Conservation (phyloP, 2,888 invertebrate genomes). For the Masnerella sp. region DNA sequence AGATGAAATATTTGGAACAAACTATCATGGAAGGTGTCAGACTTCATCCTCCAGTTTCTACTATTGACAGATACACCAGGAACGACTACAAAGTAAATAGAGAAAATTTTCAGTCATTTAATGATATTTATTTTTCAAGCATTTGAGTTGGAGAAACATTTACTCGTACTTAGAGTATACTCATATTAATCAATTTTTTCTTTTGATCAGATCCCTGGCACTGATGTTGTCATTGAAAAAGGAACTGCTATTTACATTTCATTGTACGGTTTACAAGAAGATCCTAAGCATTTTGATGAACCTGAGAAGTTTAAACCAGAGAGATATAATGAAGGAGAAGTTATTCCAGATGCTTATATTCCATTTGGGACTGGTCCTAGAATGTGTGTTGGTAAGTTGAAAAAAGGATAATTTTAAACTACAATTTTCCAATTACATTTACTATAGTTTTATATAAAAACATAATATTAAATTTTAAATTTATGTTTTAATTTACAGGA, state of each 20-base stretch:
- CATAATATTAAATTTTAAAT: background rate
- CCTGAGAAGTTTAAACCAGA: conserved; percentile 68
- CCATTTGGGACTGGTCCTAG: conserved; percentile 71
- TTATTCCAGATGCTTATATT: conserved; percentile 69
- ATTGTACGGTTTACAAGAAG: conserved; percentile 70
- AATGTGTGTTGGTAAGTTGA: conserved; percentile 68
- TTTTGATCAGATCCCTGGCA: conserved; percentile 68
- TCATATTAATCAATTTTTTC: background rate
- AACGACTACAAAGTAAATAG: conserved; percentile 67
- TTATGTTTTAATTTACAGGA: conserved; percentile 47
- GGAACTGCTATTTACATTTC: conserved; percentile 71
- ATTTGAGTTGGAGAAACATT: background rate
- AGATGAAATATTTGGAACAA: conserved; percentile 73
- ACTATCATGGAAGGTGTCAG: conserved; percentile 70
- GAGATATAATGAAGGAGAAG: conserved; percentile 65
- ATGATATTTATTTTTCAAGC: no score
- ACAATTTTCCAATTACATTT: no score
- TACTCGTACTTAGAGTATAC: background rate
- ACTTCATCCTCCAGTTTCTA: conserved; percentile 72
- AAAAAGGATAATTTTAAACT: no score
- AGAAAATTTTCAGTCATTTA: background rate
- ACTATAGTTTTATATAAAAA: no score
- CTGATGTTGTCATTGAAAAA: conserved; percentile 68
- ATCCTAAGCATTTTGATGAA: conserved; percentile 67
- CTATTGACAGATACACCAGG: conserved; percentile 70